Evolutionary conservation across 2,113 vertebrate genomes (phyloP), one percentile per base, ranked within the genome.

Genomic region (Zapornia atra): DNA sequence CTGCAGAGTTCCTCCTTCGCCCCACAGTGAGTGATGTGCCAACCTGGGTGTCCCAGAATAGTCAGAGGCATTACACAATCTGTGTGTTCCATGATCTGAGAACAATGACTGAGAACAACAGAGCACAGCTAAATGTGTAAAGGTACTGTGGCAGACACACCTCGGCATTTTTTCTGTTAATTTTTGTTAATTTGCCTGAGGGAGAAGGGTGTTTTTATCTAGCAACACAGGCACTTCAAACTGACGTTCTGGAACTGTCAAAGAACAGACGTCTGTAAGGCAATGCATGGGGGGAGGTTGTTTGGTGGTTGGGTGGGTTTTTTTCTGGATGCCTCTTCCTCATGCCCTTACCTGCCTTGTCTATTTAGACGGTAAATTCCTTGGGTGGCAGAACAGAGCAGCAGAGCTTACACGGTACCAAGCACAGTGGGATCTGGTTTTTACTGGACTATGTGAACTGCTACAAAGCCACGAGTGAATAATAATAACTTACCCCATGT

Each of bases 41-140:
- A 97, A 95, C 73, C 89, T 33, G 57, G 83, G 68, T 86, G 89
- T 95, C 92, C 93, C 86, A 87, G 85, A 94, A 91, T 63, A 89
- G 81, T 24, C 71, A 64, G 75, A 90, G 61, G 18, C 71, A 73
- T 97, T 93, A 86, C 82, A 83, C 92, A 94, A 78, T n/a, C 69
- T 29, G 16, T 81, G 87, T n/a, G 70, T 66, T 82, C 76, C 82
- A 91, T 3, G 14, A 72, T 60, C 90, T 64, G 56, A 85, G 87
- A 96, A 95, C 88, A 90, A 90, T 46, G 76, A 77, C 92, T 81
- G 91, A 88, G 92, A 94, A 96, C 79, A 94, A 90, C 44, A 65
- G 86, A 93, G 88, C 46, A 84, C 51, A 46, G 78, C 34, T 7
- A 89, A 85, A 71, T 44, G 44, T 42, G 57, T 79, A 84, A 89